A percentile compares a stretch with the other conserved stretches of the same genome.
These are phyloP conservation scores for Arctia plantaginis DNA, from an alignment of 2,888 invertebrate genomes.

Conservation along the genomic window DNA sequence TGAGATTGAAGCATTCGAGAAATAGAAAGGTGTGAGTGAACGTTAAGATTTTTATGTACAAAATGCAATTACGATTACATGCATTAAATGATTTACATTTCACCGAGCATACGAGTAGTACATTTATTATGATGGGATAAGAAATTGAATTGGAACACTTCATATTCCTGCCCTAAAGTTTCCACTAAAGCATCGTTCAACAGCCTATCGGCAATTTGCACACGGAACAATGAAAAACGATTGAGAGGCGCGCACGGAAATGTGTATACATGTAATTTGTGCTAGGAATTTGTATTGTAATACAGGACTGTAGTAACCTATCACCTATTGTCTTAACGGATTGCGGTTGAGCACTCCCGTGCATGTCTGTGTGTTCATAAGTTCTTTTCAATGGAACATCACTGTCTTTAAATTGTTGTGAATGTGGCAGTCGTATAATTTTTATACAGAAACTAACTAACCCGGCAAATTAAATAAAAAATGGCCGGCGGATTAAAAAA, in stretches of 20 bases:
- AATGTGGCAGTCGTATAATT: not conserved
- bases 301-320: conserved; percentile 62
- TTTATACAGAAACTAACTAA: not conserved
- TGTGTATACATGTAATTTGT: conserved; percentile 70
- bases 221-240: conserved; percentile 62
- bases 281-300: conserved; percentile 77
- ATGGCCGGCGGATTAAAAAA: too few species aligned
- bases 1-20: not conserved
- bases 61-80: not conserved
- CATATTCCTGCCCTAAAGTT: conserved; percentile 17
- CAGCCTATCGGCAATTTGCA: conserved; percentile 59
- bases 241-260: conserved; percentile 67
- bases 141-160: not conserved
- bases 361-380: conserved; percentile 52
- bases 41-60: not conserved
- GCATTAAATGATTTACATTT: not conserved
- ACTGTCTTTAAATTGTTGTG: conserved; percentile 11
- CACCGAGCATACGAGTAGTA: not conserved
- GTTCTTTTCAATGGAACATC: conserved; percentile 24
- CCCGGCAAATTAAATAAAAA: too few species aligned
- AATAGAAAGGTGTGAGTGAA: not conserved
- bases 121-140: not conserved
- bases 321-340: conserved; percentile 70
- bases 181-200: conserved; percentile 29
- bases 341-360: conserved; percentile 61